Base-by-base conservation (phyloP, 2,797 vertebrate species). In the Mycteria americana region DNA sequence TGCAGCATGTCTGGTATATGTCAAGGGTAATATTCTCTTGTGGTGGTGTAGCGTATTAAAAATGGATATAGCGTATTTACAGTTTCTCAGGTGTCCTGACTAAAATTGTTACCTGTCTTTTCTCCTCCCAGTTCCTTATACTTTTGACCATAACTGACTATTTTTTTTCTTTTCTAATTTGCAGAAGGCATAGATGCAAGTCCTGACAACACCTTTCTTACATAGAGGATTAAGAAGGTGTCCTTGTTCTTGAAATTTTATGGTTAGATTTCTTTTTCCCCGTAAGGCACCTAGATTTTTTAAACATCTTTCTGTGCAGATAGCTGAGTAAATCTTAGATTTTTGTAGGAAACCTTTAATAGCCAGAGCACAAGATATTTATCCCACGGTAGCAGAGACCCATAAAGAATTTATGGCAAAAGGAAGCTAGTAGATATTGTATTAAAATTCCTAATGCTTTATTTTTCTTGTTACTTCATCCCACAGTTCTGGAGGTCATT, bases 391-490 rank as follows among this genome's bases (percentile, higher is more conserved):
- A 68, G 54, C 68, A 35, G 76, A 83, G 46, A 79, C 54, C 51
- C 28, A 4, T 65, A 33, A 92, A 90, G 79, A 92, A 79, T 92
- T 93, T 64, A 72, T 72, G 59, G 33, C 68, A 51, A 62, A 91
- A 85, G 57, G 62, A 94, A 94, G n/a, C n/a, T 62, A 88, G 35
- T 53, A 64, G 64, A 88, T 83, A 83, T 10, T 15, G 17, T 91
- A 48, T 88, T 92, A 81, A 91, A 88, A 86, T 88, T 78, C 33
- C 50, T 81, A 28, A 35, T 51, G 48, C 48, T 92, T 94, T 75
- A 18, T 84, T 89, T 85, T 88, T 88, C 50, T 90, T 95, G 27
- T 81, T 93, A 45, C 22, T 93, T 91, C 27, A n/a, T 83, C 54
- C 72, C 60, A 22, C 2, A 3, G 69, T 95, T 88, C 39, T 88